These are phyloP conservation scores for Sebastes minor DNA, from an alignment of 2,797 vertebrate genomes.

Conservation along the genomic window DNA sequence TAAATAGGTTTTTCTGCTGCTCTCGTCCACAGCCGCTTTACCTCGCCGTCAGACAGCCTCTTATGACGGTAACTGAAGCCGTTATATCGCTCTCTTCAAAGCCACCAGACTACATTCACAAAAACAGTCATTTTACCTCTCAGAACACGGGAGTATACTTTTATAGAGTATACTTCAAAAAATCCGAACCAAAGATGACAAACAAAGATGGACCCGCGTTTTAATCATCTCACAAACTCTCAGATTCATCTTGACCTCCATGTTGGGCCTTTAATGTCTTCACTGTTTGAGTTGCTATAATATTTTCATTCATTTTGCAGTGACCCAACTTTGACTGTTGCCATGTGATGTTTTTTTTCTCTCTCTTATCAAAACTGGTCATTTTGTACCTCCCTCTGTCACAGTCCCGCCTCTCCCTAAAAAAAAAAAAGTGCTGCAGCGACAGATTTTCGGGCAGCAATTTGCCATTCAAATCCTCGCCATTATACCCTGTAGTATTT, in stretches of 20 bases:
- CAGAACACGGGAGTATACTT: too few species aligned
- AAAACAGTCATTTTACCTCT: too few species aligned
- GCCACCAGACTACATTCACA: too few species aligned
- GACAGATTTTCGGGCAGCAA: conserved; percentile 71
- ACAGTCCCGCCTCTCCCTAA: conserved; percentile 47
- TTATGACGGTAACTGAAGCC: too few species aligned
- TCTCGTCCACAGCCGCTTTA: too few species aligned
- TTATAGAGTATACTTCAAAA: too few species aligned
- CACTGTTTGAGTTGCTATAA: background rate
- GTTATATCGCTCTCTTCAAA: too few species aligned
- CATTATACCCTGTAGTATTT: conserved; percentile 69
- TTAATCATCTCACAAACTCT: background rate
- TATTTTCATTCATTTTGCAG: background rate
- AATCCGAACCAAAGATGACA: too few species aligned
- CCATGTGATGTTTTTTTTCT: background rate
- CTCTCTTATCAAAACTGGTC: conserved; percentile 27
- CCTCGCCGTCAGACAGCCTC: too few species aligned
- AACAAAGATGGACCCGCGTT: too few species aligned
- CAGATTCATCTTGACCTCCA: background rate
- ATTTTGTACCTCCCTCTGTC: conserved; percentile 31
- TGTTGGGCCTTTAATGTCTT: background rate
- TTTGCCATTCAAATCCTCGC: conserved; percentile 86
- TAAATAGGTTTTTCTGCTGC: too few species aligned
- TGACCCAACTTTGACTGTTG: background rate
- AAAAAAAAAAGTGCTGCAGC: conserved; percentile 34